phyloP scores from a whole-genome alignment of 2,888 invertebrate genomes.

The Cataglyphis rosenhaueri region DNA sequence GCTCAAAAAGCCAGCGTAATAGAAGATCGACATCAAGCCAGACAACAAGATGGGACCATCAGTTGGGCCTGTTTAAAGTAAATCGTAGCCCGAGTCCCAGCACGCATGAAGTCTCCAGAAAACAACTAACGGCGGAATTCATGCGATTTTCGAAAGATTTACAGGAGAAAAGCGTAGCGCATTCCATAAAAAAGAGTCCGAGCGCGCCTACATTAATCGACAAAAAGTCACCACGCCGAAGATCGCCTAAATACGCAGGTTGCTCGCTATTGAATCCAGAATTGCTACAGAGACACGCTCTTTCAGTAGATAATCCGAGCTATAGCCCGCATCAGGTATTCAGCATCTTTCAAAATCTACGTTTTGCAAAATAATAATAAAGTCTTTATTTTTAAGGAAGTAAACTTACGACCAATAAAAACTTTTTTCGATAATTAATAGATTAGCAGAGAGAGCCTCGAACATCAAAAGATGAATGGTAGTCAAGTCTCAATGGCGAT shows the following conservation, averaged over 20 bases:
- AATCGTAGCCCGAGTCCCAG: constrained; percentile 86
- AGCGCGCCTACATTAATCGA: constrained; percentile 88
- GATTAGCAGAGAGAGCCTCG: constrained; percentile 85
- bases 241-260: constrained; percentile 84
- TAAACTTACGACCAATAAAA: background rate
- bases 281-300: constrained; percentile 91
- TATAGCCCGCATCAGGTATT: constrained; percentile 81
- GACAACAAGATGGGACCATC: constrained; percentile 88
- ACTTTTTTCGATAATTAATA: constrained; percentile 23
- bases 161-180: constrained; percentile 78
- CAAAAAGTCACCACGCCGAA: constrained; percentile 82
- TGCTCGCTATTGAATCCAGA: constrained; percentile 88
- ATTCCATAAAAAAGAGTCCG: constrained; percentile 86
- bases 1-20: constrained; percentile 81
- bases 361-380: background rate
- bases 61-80: constrained; percentile 89
- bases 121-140: constrained; percentile 83
- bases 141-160: constrained; percentile 83
- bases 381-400: background rate
- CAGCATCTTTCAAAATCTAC: background rate
- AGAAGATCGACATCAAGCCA: constrained; percentile 86
- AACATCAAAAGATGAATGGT: constrained; percentile 87
- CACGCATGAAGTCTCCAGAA: constrained; percentile 81
- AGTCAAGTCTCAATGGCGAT: constrained; percentile 91
- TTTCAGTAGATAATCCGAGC: constrained; percentile 93